phyloP scores from a whole-genome alignment of 2,797 vertebrate genomes.

The Acrocephalus scirpaceus region DNA sequence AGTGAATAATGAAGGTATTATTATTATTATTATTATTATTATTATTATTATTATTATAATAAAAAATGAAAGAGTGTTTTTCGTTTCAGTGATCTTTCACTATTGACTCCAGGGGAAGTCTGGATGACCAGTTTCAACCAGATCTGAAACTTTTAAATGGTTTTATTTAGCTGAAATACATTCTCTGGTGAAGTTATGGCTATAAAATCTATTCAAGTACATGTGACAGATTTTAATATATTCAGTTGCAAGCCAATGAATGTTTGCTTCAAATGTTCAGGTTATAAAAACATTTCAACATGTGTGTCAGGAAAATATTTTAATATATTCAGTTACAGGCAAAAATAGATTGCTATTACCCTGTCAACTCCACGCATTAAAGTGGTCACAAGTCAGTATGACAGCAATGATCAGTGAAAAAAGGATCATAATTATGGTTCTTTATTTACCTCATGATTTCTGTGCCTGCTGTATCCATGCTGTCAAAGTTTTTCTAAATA shows the following conservation, averaged over 20 bases:
- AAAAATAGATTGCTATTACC: not conserved
- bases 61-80: not conserved
- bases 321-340: not conserved
- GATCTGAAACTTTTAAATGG: not conserved
- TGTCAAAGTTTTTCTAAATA: not conserved
- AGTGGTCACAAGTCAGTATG: not conserved
- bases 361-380: not conserved
- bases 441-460: not conserved
- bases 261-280: not conserved
- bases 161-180: slow-evolving; percentile 1
- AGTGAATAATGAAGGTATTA: not conserved
- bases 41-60: fast-evolving
- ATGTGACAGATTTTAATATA: not conserved
- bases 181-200: not conserved
- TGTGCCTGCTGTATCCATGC: not conserved
- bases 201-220: not conserved
- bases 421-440: not conserved
- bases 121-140: not conserved
- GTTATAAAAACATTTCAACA: not conserved
- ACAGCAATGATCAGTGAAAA: not conserved
- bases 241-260: not conserved
- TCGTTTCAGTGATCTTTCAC: not conserved
- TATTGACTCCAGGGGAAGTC: not conserved
- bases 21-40: not conserved
- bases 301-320: not conserved